Evolutionary conservation across 2,113 vertebrate genomes (phyloP).

Genomic region (Craseonycteris thonglongyai): DNA sequence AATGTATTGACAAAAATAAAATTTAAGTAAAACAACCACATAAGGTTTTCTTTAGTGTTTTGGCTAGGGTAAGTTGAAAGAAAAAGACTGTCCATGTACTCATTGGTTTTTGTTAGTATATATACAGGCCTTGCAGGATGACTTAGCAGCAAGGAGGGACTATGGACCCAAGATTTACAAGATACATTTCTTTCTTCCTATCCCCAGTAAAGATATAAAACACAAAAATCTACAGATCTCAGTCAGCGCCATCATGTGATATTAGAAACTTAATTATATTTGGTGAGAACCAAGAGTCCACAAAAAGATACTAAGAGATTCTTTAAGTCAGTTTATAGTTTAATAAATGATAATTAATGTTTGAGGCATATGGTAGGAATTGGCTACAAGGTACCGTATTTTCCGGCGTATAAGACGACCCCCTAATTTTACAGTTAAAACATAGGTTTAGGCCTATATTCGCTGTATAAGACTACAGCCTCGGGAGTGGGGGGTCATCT

Average conservation of each 20-base stretch:
- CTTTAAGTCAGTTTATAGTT: slow-evolving; percentile 17
- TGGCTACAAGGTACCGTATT: neutral
- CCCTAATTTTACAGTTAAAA: too few relatives aligned
- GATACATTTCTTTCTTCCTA: neutral
- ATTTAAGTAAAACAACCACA: neutral
- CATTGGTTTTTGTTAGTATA: neutral
- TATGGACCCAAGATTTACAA: neutral
- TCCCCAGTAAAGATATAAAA: neutral
- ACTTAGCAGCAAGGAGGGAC: neutral
- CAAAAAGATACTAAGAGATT: neutral
- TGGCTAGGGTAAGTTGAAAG: neutral
- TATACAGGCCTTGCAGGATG: neutral
- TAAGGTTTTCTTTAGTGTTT: neutral
- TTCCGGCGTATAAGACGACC: too few relatives aligned
- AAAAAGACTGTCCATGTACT: neutral
- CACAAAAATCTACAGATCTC: neutral
- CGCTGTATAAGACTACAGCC: too few relatives aligned
- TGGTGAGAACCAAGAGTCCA: neutral
- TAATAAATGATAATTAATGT: neutral
- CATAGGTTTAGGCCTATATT: too few relatives aligned
- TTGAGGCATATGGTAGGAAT: neutral
- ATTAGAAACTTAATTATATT: neutral
- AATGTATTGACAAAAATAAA: neutral
- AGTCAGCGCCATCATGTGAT: neutral
- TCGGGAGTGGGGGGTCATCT: too few relatives aligned